Evolutionary conservation across 2,888 invertebrate genomes (phyloP), one percentile per base, ranked within the genome.

Genomic region (Stenichneumon culpator): DNA sequence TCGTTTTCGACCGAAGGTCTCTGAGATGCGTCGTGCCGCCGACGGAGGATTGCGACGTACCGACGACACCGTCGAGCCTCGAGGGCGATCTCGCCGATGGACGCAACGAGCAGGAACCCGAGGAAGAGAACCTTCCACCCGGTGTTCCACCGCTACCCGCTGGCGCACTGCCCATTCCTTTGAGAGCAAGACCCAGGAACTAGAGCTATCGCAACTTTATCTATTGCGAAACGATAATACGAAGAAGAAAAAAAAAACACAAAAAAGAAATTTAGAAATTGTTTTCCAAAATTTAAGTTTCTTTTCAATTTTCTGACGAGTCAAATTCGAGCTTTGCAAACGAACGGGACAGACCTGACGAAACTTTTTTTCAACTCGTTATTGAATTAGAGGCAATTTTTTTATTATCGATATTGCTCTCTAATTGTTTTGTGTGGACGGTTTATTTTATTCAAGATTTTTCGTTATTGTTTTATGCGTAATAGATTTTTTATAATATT

Each of bases 21-120:
- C 94, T 97, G 89, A 95, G 98, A 88, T 98, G 98, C 93, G 97
- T 98, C 44, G 97, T 98, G 7, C 98, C 98, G 0, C 98, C 98
- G 6, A 98, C 98, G 50, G 98, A 97, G 89, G 98, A 98, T 91
- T 98, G 98, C 90, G 98, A 98, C 89, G 95, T 97, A 0, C 98
- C 97, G 0, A 97, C 97, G 83, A 97, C 97, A 28, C 96, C 96
- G 0, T 95, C 97, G 1, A 91, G 83, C 52, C 90, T 92, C 65
- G 94, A 93, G 16, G 91, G 92, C 7, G 93, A 94, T 28, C 86
- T 92, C 5, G 90, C 92, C 3, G 93, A 93, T 5, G 93, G 91
- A 54, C 89, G 91, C 47, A 93, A 93, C 89, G 93, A 93, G 14
- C 93, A 94, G 77, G 93, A 93, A 32, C 92, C 93, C 1, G 94